Base-by-base conservation (phyloP, 2,797 vertebrate genomes). In the Yasuhikotakia modesta region DNA sequence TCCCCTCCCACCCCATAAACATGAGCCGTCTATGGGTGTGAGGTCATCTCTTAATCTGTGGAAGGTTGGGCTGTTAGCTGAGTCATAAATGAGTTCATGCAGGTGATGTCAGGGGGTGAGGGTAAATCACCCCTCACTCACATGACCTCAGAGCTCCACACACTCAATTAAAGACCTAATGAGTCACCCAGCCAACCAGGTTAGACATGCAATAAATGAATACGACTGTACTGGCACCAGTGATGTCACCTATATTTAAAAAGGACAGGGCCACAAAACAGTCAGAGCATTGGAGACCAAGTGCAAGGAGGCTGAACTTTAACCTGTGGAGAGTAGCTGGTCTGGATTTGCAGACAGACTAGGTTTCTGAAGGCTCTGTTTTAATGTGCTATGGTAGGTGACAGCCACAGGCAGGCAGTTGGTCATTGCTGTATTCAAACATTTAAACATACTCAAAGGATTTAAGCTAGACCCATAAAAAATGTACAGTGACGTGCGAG, bases 101-200 rank as follows among this genome's bases (percentile, higher is more conserved):
- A 75, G 81, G 70, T 72, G 58, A 66, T 64, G 77, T 76, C 70
- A 83, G 73, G 48, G 63, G 60, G 73, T 76, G 75, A 69, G 65
- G 73, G 67, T 90, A 83, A 80, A 85, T 88, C 83, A 90, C 64
- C 83, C 64, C 53, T 70, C 24, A 45, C 60, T 73, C 63, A 43
- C 52, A 70, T 73, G 68, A 79, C 81, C 79, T 39, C 39, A 30
- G 55, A 24, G 68, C 68, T 69, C 69, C 75, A 87, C 85, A 84
- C 89, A 91, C 87, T 92, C 83, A 88, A 88, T 90, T 89, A 89
- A 86, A 89, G 85, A 82, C 80, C 79, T 86, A 74, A 86, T 92
- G 90, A 93, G 90, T 93, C 92, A 92, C 89, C 90, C 90, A 87
- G 52, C 74, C 83, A 82, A 84, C 81, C 84, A 80, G 83, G 84